Base-by-base conservation (phyloP, 1,140 invertebrate genomes). In the Brevipalpus yothersi region DNA sequence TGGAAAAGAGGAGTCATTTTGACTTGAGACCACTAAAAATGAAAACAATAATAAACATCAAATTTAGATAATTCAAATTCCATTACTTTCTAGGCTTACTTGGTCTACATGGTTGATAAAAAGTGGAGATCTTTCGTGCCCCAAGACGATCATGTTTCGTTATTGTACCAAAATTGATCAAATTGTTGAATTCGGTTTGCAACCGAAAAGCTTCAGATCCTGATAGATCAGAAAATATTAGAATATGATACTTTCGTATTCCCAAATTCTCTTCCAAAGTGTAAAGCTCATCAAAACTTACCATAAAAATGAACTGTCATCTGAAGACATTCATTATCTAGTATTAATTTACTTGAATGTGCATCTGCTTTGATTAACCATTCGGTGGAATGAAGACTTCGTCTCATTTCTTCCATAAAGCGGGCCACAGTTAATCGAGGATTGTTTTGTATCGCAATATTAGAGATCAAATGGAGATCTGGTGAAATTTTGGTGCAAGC, bases 401-500 rank as follows among this genome's bases (percentile, higher is more conserved):
- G 72, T 53, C 86, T 76, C 2, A 90, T 75, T 63, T 88, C 84
- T 62, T 83, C 79, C 62, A 93, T 77, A 72, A 92, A 92, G 71
- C 83, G 63, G 8, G 58, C 62, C 84, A 85, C 74, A 17, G 87
- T 84, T 69, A 92, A 93, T 70, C 82, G 75, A 2, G 86, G 85
- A 53, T 84, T 81, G 70, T 83, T 86, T 67, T 82, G 79, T 19
- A 93, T 79, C 67, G 88, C 89, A 1, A 83, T 81, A 70, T 86
- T 89, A 70, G 88, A 90, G 47, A 91, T 80, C 55, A 91, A 85
- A 70, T 91, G 84, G 69, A 86, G 80, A 69, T 92, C 87, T 1
- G 84, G 83, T 66, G 84, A 79, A 60, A 93, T 88, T 69, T 92
- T 92, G 53, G 87, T 86, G 71, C 89, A 93, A 12, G 86, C 86